A percentile compares a stretch with the other conserved stretches of the same genome.
These are phyloP conservation scores for Cantharis rustica DNA, from an alignment of 2,888 invertebrate genomes.

Conservation along the genomic window DNA sequence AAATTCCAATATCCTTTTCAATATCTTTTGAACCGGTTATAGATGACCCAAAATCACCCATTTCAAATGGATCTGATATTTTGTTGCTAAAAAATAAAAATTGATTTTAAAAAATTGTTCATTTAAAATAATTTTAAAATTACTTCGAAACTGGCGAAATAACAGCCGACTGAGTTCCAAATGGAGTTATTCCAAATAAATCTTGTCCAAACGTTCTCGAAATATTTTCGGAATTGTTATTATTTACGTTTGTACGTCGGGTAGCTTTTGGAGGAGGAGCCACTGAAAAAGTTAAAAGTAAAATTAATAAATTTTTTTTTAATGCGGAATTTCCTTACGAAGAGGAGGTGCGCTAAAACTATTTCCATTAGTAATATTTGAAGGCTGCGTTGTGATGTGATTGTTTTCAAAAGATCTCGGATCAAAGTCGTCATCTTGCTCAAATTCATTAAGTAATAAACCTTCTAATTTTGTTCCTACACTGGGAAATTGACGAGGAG, in stretches of 20 bases:
- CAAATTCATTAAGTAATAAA: conserved; percentile 77
- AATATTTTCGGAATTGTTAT: conserved; percentile 41
- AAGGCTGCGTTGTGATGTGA: conserved; percentile 48
- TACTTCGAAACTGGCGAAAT: conserved; percentile 43
- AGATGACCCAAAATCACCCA: conserved; percentile 70
- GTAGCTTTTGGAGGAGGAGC: conserved; percentile 86
- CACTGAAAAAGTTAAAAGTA: conserved; percentile 64
- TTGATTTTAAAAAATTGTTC: not conserved
- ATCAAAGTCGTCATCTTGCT: conserved; percentile 83
- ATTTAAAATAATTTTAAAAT: conserved; percentile 1
- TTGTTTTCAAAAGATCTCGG: conserved; percentile 81
- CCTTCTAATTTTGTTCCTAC: conserved; percentile 82
- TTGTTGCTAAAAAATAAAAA: conserved; percentile 50
- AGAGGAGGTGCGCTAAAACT: conserved; percentile 66
- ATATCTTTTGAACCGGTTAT: conserved; percentile 62
- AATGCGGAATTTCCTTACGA: conserved; percentile 62
- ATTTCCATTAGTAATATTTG: conserved; percentile 43
- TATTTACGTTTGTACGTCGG: conserved; percentile 52
- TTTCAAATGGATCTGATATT: conserved; percentile 80
- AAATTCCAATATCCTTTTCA: conserved; percentile 76
- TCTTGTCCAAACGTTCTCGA: conserved; percentile 64
- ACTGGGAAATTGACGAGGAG: conserved; percentile 57
- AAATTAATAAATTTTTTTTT: not conserved
- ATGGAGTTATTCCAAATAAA: conserved; percentile 78
- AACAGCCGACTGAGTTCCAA: conserved; percentile 49